Conservation (phyloP, 2,888 invertebrate genomes). For the Polyommatus iphigenia region DNA sequence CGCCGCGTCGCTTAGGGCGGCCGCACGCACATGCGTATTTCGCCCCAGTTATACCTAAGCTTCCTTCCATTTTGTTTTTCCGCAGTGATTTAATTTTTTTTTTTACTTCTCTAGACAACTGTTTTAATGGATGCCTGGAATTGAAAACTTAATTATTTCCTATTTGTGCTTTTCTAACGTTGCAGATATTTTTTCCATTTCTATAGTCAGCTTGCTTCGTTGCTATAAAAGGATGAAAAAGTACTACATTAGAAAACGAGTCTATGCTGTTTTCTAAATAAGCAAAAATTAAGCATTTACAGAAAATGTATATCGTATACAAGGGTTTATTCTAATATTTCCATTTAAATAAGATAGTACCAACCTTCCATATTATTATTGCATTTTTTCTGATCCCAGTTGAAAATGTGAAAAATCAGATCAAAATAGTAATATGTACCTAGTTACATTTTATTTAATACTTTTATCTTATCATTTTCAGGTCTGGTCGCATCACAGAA, state of each 20-base stretch:
- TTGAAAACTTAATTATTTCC: constrained; percentile 44
- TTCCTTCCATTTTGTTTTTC: constrained; percentile 75
- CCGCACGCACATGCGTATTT: constrained; percentile 74
- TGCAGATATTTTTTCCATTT: constrained; percentile 26
- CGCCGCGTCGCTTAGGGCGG: constrained; percentile 44
- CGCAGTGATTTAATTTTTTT: constrained; percentile 47
- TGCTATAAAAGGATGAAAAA: not conserved
- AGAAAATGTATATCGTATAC: not conserved
- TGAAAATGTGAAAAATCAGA: not conserved
- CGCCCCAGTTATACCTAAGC: constrained; percentile 63
- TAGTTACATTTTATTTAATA: not conserved
- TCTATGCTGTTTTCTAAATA: not conserved
- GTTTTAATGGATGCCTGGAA: constrained; percentile 42
- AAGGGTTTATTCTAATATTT: not conserved
- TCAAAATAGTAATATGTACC: not conserved
- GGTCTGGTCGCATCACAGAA: not conserved
- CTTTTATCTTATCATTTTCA: not conserved
- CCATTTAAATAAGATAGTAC: not conserved
- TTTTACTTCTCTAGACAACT: constrained; percentile 41
- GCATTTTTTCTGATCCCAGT: too few species aligned
- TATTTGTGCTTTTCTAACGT: constrained; percentile 32
- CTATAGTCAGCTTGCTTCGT: not conserved
- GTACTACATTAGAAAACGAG: not conserved
- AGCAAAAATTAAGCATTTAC: not conserved
- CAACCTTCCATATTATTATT: not conserved